phyloP scores from a whole-genome alignment of 2,888 invertebrate species.

The Ectemnius continuus region DNA sequence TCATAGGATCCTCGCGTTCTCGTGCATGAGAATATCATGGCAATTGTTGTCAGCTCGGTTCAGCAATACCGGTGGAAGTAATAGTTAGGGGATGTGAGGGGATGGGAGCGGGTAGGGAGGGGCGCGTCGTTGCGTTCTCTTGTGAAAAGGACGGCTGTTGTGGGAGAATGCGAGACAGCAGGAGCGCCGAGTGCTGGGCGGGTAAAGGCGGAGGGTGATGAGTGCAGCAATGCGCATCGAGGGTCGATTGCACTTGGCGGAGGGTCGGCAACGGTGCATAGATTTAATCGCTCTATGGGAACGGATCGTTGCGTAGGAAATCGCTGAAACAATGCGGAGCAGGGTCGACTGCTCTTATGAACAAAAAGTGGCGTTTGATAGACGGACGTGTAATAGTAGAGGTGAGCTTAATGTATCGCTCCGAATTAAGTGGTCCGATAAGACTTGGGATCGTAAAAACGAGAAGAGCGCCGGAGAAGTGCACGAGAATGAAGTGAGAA shows the following conservation, averaged over 20 bases:
- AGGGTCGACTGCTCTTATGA: slow-evolving; percentile 34
- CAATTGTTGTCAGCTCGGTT: neutral
- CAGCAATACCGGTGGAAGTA: neutral
- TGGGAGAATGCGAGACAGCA: slow-evolving; percentile 19
- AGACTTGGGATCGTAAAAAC: neutral
- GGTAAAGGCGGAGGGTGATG: slow-evolving; percentile 46
- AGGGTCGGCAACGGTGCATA: slow-evolving; percentile 63
- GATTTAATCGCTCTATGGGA: slow-evolving; percentile 61
- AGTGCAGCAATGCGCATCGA: slow-evolving; percentile 48
- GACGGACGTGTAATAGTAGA: neutral
- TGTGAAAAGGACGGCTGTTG: slow-evolving; percentile 1
- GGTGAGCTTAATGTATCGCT: neutral
- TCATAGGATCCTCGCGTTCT: neutral
- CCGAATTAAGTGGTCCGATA: neutral
- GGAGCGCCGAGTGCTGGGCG: slow-evolving; percentile 10
- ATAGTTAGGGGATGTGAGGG: neutral
- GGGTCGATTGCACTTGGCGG: slow-evolving; percentile 44
- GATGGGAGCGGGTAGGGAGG: neutral
- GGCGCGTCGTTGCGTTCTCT: neutral
- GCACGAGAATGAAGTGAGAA: no score
- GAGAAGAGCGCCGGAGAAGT: no score
- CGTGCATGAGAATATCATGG: neutral
- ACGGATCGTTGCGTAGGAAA: slow-evolving; percentile 58
- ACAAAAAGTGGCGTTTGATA: slow-evolving; percentile 17
- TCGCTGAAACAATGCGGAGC: slow-evolving; percentile 42